A percentile compares a stretch with the other conserved stretches of the same genome.
Evolutionary conservation across 2,797 vertebrate species (phyloP).

Genomic region (Smutsia temminckii): DNA sequence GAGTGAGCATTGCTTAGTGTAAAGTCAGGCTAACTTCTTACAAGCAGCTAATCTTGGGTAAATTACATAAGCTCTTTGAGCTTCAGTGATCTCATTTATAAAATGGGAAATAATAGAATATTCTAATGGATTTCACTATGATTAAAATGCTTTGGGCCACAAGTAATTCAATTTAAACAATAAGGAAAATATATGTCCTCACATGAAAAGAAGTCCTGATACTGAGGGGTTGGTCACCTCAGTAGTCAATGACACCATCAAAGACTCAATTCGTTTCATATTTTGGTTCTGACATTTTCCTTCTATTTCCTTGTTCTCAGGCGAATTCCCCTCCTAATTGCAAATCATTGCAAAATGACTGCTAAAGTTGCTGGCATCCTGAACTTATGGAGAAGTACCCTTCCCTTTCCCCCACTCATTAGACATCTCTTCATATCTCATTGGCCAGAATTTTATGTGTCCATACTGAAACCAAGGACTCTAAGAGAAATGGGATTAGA

Average conservation of each 20-base stretch:
- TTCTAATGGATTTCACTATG: slow-evolving; percentile 45
- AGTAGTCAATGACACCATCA: neutral
- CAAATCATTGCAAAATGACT: neutral
- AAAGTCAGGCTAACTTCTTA: neutral
- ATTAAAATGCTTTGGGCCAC: slow-evolving; percentile 27
- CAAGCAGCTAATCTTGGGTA: neutral
- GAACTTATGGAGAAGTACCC: neutral
- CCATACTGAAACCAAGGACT: neutral
- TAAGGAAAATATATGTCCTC: neutral
- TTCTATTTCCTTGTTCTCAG: neutral
- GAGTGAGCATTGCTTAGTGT: neutral
- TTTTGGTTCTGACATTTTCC: slow-evolving; percentile 36
- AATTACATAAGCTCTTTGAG: slow-evolving; percentile 20
- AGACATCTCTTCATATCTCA: neutral
- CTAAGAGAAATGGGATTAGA: slow-evolving; percentile 11
- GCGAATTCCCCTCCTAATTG: neutral
- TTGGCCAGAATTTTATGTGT: neutral
- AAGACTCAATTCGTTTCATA: neutral
- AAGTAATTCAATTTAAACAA: slow-evolving; percentile 47
- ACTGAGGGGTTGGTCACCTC: neutral
- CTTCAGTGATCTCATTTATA: slow-evolving; percentile 36
- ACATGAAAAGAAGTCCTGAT: neutral
- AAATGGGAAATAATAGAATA: slow-evolving; percentile 38
- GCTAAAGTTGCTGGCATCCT: neutral
- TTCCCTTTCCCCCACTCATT: neutral